Percentiles rank a stretch among this genome's conserved stretches.
Conservation (phyloP, 2,888 invertebrate genomes). For the Tipula unca region DNA sequence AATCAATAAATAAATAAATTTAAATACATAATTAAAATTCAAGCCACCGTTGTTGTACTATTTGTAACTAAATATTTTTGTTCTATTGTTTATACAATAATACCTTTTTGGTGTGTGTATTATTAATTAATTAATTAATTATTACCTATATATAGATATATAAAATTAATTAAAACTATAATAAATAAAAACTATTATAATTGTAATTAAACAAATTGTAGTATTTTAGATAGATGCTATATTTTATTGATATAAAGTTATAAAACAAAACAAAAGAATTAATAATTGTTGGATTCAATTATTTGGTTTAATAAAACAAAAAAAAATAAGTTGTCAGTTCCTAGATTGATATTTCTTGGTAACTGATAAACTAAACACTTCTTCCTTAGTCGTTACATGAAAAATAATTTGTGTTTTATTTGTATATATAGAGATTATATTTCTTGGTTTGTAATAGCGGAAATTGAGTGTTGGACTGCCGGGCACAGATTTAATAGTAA, state of each 20-base stretch:
- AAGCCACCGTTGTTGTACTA: background rate
- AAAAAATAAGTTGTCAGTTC: background rate
- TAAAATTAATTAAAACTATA: background rate
- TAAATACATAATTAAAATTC: background rate
- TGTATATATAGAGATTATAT: too few species aligned
- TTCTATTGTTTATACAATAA: background rate
- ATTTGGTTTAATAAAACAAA: background rate
- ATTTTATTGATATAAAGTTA: background rate
- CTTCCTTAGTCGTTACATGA: background rate
- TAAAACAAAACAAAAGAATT: background rate
- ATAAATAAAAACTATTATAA: background rate
- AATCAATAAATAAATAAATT: background rate
- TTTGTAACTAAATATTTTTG: background rate
- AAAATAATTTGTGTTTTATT: background rate
- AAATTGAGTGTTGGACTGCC: too few species aligned
- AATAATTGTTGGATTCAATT: background rate
- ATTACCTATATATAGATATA: background rate
- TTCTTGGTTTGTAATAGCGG: too few species aligned
- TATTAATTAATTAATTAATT: background rate
- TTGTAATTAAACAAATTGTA: background rate
- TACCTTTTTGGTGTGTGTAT: background rate
- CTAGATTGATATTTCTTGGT: background rate
- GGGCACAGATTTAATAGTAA: too few species aligned
- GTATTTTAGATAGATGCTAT: conserved; percentile 8
- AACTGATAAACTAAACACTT: background rate